These are phyloP conservation scores for Thripadectes ignobilis DNA, from an alignment of 2,797 vertebrate genomes.

Conservation along the genomic window DNA sequence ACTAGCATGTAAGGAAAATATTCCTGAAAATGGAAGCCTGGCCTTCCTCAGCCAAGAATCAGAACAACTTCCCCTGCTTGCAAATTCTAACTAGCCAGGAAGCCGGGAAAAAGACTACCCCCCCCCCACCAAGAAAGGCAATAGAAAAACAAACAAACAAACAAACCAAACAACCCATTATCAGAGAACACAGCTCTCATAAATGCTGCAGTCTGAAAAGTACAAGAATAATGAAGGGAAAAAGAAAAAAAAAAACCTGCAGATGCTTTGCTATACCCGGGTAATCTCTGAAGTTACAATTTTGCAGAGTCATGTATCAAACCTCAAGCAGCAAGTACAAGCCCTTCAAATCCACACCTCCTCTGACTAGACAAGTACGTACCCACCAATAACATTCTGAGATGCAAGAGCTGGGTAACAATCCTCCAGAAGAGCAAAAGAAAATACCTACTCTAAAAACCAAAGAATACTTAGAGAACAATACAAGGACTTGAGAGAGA, in stretches of 20 bases:
- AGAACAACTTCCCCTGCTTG: neutral
- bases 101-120: neutral
- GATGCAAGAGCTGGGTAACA: neutral
- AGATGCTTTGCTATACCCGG: neutral
- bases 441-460: neutral
- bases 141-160: neutral
- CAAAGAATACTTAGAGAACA: neutral
- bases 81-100: neutral
- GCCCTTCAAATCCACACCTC: neutral
- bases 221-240: neutral
- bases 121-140: too few relatives aligned
- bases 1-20: neutral
- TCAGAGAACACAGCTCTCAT: neutral
- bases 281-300: neutral
- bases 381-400: neutral
- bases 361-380: neutral
- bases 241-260: too few relatives aligned
- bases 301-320: constrained; percentile 16
- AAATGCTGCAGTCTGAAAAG: neutral
- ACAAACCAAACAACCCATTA: neutral
- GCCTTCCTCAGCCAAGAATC: neutral
- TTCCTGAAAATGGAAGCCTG: neutral
- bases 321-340: neutral
- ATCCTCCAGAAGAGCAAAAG: neutral
- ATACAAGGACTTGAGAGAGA: neutral